Evolutionary conservation across 2,797 vertebrate species (phyloP), one percentile per base, ranked within the genome.

Genomic region (Arnoldichthys spilopterus): DNA sequence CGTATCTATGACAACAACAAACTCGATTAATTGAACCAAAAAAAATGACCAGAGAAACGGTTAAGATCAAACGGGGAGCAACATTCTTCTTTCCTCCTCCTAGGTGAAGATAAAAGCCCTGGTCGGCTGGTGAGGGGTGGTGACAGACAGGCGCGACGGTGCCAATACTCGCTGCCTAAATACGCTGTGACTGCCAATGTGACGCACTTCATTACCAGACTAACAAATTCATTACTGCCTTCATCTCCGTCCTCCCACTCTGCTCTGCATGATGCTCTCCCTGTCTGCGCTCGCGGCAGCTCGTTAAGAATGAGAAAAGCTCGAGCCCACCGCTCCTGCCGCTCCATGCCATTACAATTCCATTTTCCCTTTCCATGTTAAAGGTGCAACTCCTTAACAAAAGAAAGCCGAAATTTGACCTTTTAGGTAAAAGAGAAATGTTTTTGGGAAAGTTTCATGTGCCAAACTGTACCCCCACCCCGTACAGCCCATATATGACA

Each of bases 211-310:
- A 82, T 84, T 76, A 79, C 76, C 56, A 43, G 47, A 80, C 68
- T 66, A 80, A 82, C 62, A 72, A 56, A 85, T 73, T 78, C 64
- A 83, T 85, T 72, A 83, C 69, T 37, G 49, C 63, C 76, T 76
- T 78, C 72, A 59, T 83, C 76, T 77, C 80, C 30, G 63, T 78
- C 62, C 75, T 73, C 62, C 70, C 75, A 53, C 80, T 73, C 59
- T 9, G 32, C 78, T 62, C 72, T 15, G 78, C 63, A 22, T 68
- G 61, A 62, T 56, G 45, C 54, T 68, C 49, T 22, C 40, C 58
- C 18, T 63, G 54, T 74, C 58, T 26, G 66, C 40, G 30, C 43
- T 67, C 32, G 32, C 54, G 40, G 7, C 34, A 30, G 63, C 63
- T 45, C 78, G 54, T 69, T 79, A 79, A 67, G 63, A 43, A 68